phyloP scores from a whole-genome alignment of 92 coral and sea anemone genomes.

The Umimayanthus chanpuru region DNA sequence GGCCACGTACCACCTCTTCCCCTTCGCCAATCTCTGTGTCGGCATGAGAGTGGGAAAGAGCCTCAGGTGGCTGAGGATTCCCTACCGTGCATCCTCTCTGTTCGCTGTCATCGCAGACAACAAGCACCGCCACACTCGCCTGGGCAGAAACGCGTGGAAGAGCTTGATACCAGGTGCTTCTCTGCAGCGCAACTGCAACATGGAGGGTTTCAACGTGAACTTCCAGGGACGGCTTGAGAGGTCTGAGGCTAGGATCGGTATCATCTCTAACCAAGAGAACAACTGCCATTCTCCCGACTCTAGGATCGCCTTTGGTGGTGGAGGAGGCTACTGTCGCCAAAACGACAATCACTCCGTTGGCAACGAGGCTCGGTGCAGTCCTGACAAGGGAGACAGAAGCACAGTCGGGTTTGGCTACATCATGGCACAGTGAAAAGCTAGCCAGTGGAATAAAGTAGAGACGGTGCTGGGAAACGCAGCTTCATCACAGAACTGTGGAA shows the following conservation, averaged over 20 bases:
- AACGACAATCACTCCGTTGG: constrained; percentile 15
- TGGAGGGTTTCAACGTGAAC: constrained; percentile 15
- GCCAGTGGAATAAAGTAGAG: not conserved
- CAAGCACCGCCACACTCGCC: constrained; percentile 39
- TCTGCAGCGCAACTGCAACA: constrained; percentile 15
- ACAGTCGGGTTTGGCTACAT: constrained; percentile 30
- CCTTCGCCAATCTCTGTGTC: constrained; percentile 48
- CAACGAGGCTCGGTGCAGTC: not conserved
- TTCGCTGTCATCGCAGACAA: constrained; percentile 45
- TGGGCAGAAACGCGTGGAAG: constrained; percentile 36
- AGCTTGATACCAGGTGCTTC: not conserved
- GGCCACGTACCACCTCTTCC: constrained; percentile 49
- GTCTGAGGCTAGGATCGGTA: constrained; percentile 13
- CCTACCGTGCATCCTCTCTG: constrained; percentile 48
- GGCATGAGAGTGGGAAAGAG: constrained; percentile 38
- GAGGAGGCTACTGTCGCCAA: not conserved
- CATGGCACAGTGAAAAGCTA: constrained; percentile 28
- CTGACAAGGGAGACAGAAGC: constrained; percentile 29
- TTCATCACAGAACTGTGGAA: not conserved
- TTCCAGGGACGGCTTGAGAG: constrained; percentile 26
- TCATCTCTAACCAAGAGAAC: constrained; percentile 19
- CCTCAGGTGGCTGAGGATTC: constrained; percentile 38
- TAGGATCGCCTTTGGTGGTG: constrained; percentile 23
- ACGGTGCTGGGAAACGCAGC: not conserved
- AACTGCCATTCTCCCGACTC: constrained; percentile 14